Percentiles rank a stretch among this genome's conserved stretches.
These are phyloP conservation scores for Spatulosminthurus flaviceps DNA, from an alignment of 2,888 invertebrate species.

Conservation along the genomic window DNA sequence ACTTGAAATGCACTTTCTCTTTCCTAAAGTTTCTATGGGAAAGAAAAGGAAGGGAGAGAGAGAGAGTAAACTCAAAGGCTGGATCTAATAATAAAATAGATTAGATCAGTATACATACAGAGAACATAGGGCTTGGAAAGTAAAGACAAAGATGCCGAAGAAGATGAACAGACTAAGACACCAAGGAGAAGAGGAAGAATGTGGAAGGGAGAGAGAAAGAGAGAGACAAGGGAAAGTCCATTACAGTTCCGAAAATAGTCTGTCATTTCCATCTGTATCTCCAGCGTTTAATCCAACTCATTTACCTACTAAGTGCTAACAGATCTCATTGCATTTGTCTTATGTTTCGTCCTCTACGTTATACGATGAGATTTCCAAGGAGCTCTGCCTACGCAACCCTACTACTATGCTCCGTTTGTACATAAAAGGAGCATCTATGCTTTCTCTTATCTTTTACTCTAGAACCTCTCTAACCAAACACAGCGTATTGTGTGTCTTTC, in stretches of 20 bases:
- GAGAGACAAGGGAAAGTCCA: constrained; percentile 16
- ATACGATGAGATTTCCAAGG: background rate
- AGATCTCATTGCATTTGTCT: constrained; percentile 32
- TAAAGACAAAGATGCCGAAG: constrained; percentile 11
- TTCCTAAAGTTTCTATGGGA: no score
- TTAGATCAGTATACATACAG: constrained; percentile 29
- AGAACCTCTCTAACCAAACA: background rate
- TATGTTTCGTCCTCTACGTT: background rate
- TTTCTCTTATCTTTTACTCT: background rate
- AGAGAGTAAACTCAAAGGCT: constrained; percentile 1
- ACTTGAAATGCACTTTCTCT: no score
- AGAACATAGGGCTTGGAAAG: background rate
- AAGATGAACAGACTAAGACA: background rate
- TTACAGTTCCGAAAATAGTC: constrained; percentile 42
- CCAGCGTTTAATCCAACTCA: constrained; percentile 39
- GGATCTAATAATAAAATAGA: constrained; percentile 37
- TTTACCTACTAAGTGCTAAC: constrained; percentile 47
- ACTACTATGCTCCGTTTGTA: background rate
- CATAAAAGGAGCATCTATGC: background rate
- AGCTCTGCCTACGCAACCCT: background rate
- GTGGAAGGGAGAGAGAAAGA: background rate
- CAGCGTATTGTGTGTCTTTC: constrained; percentile 2
- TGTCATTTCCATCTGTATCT: constrained; percentile 46
- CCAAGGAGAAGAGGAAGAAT: background rate
- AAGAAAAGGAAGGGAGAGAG: background rate